Conservation (phyloP, 30 jellyfish, hydroid and myxozoan species). For the Aurelia aurita complex sp. Pacific region DNA sequence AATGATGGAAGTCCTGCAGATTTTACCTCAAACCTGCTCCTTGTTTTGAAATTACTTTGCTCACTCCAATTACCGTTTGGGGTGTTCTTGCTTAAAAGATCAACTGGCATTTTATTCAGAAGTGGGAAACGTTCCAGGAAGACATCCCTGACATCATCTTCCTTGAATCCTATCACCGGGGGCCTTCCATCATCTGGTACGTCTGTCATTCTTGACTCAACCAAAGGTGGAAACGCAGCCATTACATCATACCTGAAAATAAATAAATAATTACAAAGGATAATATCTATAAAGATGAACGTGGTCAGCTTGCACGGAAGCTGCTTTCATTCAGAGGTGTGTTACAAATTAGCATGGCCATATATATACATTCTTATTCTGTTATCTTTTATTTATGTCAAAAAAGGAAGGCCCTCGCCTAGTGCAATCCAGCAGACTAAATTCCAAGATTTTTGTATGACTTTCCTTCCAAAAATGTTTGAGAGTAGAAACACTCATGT, state of each 20-base stretch:
- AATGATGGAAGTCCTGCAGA: conserved; percentile 36
- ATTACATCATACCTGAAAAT: conserved; percentile 53
- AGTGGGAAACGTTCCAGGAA: conserved; percentile 34
- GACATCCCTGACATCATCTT: conserved; percentile 46
- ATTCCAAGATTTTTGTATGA: too few relatives aligned
- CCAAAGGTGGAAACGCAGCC: conserved; percentile 55
- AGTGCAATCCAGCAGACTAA: too few relatives aligned
- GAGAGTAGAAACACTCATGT: too few relatives aligned
- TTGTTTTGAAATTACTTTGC: not conserved
- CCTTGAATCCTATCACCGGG: conserved; percentile 35
- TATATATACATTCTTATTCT: too few relatives aligned
- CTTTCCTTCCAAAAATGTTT: too few relatives aligned
- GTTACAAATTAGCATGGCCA: too few relatives aligned
- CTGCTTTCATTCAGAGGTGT: too few relatives aligned
- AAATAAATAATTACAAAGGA: not conserved
- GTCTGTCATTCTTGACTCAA: conserved; percentile 33
- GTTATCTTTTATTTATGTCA: too few relatives aligned
- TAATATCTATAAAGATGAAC: too few relatives aligned
- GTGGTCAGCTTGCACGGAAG: too few relatives aligned
- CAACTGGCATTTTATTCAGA: conserved; percentile 24
- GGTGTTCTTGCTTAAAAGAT: not conserved
- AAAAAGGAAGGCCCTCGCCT: too few relatives aligned
- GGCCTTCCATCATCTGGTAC: conserved; percentile 55
- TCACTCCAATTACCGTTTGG: not conserved
- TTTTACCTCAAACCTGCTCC: not conserved